Evolutionary conservation across 2,113 vertebrate species (phyloP), one percentile per base, ranked within the genome.

Genomic region (Pituophis catenifer): DNA sequence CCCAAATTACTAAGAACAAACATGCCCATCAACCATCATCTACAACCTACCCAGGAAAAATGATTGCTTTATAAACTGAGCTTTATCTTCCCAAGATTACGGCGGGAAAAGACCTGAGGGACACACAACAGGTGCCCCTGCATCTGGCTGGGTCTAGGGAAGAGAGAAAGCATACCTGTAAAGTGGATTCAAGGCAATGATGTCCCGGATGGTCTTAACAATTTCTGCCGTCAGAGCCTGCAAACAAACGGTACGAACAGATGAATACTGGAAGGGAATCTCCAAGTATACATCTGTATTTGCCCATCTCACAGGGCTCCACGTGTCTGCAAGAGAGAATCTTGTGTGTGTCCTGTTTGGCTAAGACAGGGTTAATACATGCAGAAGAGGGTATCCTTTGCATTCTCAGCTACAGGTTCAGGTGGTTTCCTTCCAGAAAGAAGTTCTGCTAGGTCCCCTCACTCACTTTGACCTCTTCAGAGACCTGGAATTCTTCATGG

Each of bases 191-290:
- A 99, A 96, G 29, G 99, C 98, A 29, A 99, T 99, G 96, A 99
- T 99, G 97, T 99, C 99, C 81, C 99, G 98, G 95, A 99, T 99
- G 58, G 99, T 99, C 97, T 99, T 99, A 94, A 99, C 99, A 0
- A 99, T 99, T 98, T 99, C 99, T 2, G 99, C 99, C 0, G 99
- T 99, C 89, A 99, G 98, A 0, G 99, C 99, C 99, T 99, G 92
- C 1, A 19, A 87, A 53, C 8, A 94, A 62, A 70, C 9, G 29
- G 10, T 17, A 24, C 8, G 1, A 65, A 26, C 48, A 57, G 62
- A 57, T 44, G 38, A 44, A 23, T n/a, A 23, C 15, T 24, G 10
- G 55, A 57, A 33, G 29, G 54, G 15, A 12, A 21, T 23, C 44
- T 62, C 48, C 65, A 70, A 24, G 62, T 4, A 1, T n/a, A n/a